phyloP scores from a whole-genome alignment of 2,113 vertebrate genomes.

The Sapayoa aenigma region DNA sequence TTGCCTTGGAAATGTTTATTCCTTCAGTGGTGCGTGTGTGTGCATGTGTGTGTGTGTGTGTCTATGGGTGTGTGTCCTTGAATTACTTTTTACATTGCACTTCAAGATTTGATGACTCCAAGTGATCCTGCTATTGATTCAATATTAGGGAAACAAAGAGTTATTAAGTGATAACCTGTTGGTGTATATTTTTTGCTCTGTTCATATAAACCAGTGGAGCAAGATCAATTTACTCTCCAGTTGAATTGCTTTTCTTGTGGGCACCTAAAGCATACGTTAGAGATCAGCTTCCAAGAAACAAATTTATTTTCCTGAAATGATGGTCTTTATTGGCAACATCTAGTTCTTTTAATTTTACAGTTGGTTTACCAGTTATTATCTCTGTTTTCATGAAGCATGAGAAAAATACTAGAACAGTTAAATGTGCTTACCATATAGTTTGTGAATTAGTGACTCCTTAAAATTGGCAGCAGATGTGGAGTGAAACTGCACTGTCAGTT shows the following conservation, averaged over 20 bases:
- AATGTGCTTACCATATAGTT: constrained; percentile 76
- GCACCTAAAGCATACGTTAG: constrained; percentile 74
- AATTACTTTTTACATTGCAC: constrained; percentile 36
- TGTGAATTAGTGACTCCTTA: constrained; percentile 75
- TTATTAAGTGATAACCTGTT: constrained; percentile 80
- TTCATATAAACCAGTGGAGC: constrained; percentile 79
- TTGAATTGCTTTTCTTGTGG: constrained; percentile 79
- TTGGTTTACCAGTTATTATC: constrained; percentile 85
- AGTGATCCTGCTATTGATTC: constrained; percentile 74
- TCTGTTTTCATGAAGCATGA: constrained; percentile 80
- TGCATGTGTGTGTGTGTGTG: neutral
- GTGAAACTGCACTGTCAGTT: constrained; percentile 51
- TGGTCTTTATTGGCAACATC: constrained; percentile 82
- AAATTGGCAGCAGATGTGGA: constrained; percentile 63
- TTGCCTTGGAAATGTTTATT: constrained; percentile 7
- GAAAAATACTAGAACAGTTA: constrained; percentile 77
- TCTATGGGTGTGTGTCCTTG: neutral
- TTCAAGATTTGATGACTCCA: constrained; percentile 69
- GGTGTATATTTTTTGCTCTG: constrained; percentile 72
- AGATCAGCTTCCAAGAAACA: constrained; percentile 77
- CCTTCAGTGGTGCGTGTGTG: neutral
- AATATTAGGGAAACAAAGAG: constrained; percentile 75
- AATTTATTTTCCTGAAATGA: constrained; percentile 83
- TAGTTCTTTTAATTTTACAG: constrained; percentile 86
- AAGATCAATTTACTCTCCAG: constrained; percentile 80